phyloP scores from a whole-genome alignment of 2,888 invertebrate genomes.

The Pseudolycoriella hygida region DNA sequence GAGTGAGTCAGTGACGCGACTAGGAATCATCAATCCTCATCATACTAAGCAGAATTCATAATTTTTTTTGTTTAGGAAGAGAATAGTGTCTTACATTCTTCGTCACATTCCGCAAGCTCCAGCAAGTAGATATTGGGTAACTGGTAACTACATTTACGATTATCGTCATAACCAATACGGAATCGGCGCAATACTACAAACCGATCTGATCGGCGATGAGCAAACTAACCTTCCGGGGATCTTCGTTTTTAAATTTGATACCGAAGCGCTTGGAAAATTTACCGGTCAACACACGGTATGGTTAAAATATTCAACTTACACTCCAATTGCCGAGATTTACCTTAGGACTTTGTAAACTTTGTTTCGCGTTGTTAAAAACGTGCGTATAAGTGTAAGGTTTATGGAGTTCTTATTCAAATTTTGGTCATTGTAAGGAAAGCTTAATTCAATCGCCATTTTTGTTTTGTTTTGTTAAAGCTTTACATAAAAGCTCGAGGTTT shows the following conservation, averaged over 20 bases:
- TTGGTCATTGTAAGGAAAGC: too few relatives aligned
- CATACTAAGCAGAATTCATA: too few relatives aligned
- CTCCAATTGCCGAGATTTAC: too few relatives aligned
- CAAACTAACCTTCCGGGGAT: slow-evolving; percentile 47
- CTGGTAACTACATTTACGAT: slow-evolving; percentile 54
- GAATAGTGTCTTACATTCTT: slow-evolving; percentile 44
- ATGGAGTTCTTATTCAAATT: too few relatives aligned
- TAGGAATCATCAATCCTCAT: too few relatives aligned
- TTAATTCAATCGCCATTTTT: not conserved
- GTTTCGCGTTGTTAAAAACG: too few relatives aligned
- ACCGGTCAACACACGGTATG: slow-evolving; percentile 38
- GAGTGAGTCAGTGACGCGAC: too few relatives aligned
- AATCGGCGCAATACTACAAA: slow-evolving; percentile 38
- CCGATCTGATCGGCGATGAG: slow-evolving; percentile 45
- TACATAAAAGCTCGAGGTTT: slow-evolving; percentile 35
- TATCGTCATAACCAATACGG: slow-evolving; percentile 43
- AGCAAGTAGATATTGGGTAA: slow-evolving; percentile 40
- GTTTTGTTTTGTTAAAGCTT: slow-evolving; percentile 29
- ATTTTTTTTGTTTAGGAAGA: too few relatives aligned
- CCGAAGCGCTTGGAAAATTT: slow-evolving; percentile 36
- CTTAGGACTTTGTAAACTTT: too few relatives aligned
- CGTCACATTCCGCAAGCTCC: slow-evolving; percentile 40
- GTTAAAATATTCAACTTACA: not conserved
- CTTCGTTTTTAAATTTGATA: slow-evolving; percentile 35
- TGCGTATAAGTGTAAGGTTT: too few relatives aligned